phyloP scores from a whole-genome alignment of 2,888 invertebrate species.

The Cheilosia vernalis region DNA sequence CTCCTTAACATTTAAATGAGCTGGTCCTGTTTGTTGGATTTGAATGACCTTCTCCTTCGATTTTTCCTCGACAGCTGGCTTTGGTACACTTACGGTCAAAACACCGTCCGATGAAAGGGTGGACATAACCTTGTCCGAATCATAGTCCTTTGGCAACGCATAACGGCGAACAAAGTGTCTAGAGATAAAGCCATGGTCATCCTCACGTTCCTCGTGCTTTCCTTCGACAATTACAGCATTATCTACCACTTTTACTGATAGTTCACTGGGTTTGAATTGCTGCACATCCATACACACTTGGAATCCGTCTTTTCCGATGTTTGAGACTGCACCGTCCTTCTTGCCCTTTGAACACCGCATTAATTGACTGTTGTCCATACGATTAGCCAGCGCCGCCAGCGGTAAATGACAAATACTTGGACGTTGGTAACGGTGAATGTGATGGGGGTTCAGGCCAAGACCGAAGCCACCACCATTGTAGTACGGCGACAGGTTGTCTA shows the following conservation, averaged over 20 bases:
- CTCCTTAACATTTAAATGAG: conserved; percentile 66
- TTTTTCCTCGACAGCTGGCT: conserved; percentile 76
- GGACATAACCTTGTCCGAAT: conserved; percentile 88
- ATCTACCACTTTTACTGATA: conserved; percentile 88
- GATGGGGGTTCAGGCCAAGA: conserved; percentile 80
- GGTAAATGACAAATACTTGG: conserved; percentile 69
- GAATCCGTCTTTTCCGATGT: conserved; percentile 86
- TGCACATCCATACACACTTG: conserved; percentile 88
- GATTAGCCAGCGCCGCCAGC: conserved; percentile 78
- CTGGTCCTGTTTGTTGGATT: conserved; percentile 85
- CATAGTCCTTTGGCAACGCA: conserved; percentile 87
- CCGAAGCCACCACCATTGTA: conserved; percentile 76
- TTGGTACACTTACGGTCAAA: conserved; percentile 88
- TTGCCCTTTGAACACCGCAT: conserved; percentile 76
- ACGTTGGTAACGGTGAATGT: conserved; percentile 79
- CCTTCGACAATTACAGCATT: conserved; percentile 87
- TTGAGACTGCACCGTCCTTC: conserved; percentile 73
- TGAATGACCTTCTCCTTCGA: conserved; percentile 84
- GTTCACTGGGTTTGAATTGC: conserved; percentile 88
- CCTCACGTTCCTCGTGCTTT: conserved; percentile 89
- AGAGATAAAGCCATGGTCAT: conserved; percentile 90
- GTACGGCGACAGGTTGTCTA: conserved; percentile 78
- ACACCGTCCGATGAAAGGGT: conserved; percentile 92
- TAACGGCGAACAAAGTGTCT: conserved; percentile 91
- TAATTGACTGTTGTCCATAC: conserved; percentile 79